Evolutionary conservation across 2,888 invertebrate species (phyloP), one percentile per base, ranked within the genome.

Genomic region (Sinohyriopsis cumingii): DNA sequence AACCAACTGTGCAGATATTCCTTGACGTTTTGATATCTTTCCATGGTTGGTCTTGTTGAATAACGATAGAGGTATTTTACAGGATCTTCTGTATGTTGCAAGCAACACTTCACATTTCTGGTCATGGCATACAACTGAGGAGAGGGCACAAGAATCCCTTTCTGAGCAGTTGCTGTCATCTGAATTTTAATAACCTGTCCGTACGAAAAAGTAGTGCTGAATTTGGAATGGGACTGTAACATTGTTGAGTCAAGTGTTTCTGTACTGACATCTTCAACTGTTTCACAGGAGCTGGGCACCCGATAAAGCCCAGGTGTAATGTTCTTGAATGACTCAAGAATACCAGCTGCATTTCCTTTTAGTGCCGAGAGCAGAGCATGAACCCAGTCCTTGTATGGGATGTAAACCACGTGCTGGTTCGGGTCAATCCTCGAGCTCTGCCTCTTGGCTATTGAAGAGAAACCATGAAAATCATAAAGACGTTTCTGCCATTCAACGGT

Each of bases 1-100:
- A 78, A 33, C 84, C 84, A 83, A n/a, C 71, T 73, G 12, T 71
- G 68, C 0, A 78, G 28, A 65, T 82, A 82, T 12, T 72, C 60
- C 6, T 64, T 61, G 3, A 72, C 56, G 33, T 56, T 62, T 1
- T 63, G 28, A 60, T 79, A 80, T 18, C 28, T 53, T 15, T 68
- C 61, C 20, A 68, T 69, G 22, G 81, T 75, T 18, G 73, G 64
- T 15, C 55, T 65, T 20, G 77, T 77, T n/a, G 79, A 71, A 68
- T 78, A 80, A 19, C 67, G 68, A 22, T 70, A 65, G 12, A 84
- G 67, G 25, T 69, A 63, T 61, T 69, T 68, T 12, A 81, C 76
- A 53, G 80, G 77, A 55, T 79, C 74, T 24, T 69, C 62, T 25
- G 69, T 68, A 64, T 81, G 80, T 53, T 65, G 64, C 20, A 73